Conservation (phyloP, 1,140 invertebrate genomes). For the Daktulosphaira vitifoliae region DNA sequence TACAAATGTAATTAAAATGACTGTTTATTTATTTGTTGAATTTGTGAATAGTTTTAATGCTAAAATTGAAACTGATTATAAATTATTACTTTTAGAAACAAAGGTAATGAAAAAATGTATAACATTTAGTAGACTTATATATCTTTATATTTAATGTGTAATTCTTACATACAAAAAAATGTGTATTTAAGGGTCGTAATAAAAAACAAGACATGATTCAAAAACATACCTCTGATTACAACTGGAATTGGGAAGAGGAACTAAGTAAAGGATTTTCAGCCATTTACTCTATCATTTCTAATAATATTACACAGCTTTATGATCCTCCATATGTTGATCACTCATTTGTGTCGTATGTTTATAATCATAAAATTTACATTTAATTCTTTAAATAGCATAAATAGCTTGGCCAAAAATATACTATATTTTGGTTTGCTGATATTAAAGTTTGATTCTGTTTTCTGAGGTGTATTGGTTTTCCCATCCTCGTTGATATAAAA, state of each 20-base stretch:
- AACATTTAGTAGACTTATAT: no score
- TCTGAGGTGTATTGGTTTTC: no score
- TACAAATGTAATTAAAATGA: conserved; percentile 38
- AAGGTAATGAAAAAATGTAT: no score
- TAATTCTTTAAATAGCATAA: no score
- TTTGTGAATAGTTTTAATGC: conserved; percentile 23
- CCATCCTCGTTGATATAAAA: no score
- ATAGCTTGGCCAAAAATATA: no score
- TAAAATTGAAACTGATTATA: conserved; percentile 35
- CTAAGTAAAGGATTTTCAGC: conserved; percentile 55
- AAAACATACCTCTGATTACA: conserved; percentile 42
- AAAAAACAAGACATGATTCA: conserved; percentile 36
- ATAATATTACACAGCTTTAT: conserved; percentile 66
- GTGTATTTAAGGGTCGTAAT: conserved; percentile 38
- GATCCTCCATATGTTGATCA: conserved; percentile 71
- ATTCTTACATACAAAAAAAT: no score
- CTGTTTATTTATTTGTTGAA: conserved; percentile 36
- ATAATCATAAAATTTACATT: no score
- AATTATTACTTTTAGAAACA: conserved; percentile 35
- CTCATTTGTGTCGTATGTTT: conserved; percentile 56
- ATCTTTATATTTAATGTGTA: no score
- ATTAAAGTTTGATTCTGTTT: no score
- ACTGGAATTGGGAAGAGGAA: conserved; percentile 51
- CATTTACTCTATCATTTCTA: conserved; percentile 55
- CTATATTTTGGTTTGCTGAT: no score